Evolutionary conservation across 2,797 vertebrate genomes (phyloP).

Genomic region (Pipistrellus kuhlii): DNA sequence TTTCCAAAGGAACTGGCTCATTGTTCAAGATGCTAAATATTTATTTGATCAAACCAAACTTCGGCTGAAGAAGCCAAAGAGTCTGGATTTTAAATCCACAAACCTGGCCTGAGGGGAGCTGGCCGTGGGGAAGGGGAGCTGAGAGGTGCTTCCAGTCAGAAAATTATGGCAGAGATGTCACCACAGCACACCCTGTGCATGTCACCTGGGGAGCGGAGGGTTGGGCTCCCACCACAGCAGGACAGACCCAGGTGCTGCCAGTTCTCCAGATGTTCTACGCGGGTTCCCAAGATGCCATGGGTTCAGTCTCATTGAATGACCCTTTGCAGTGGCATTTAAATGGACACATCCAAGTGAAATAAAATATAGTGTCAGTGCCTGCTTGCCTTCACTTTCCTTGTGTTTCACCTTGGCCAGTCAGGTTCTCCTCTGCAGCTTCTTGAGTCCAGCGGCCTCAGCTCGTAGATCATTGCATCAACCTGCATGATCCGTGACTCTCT

Average conservation of each 20-base stretch:
- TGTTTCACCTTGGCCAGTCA: not conserved
- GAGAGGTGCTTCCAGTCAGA: not conserved
- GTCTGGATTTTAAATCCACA: slow-evolving; percentile 50
- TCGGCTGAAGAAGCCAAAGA: slow-evolving; percentile 65
- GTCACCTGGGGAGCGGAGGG: not conserved
- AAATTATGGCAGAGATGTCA: not conserved
- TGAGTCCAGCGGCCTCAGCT: not conserved
- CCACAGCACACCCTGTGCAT: not conserved
- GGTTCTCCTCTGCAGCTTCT: not conserved
- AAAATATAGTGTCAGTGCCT: not conserved
- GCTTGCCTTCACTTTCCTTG: not conserved
- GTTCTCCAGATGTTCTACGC: not conserved
- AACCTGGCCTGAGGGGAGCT: not conserved
- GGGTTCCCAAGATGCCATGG: not conserved
- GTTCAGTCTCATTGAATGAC: not conserved
- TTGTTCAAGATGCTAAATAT: slow-evolving; percentile 75
- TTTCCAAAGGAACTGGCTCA: slow-evolving; percentile 76
- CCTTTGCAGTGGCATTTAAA: not conserved
- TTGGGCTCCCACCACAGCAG: no score
- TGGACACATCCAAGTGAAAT: not conserved
- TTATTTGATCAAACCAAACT: slow-evolving; percentile 76
- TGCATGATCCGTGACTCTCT: not conserved
- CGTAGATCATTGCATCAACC: not conserved
- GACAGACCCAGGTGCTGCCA: not conserved
- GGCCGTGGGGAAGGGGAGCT: not conserved